Evolutionary conservation across 1,140 invertebrate genomes (phyloP).

Genomic region (Cyclina sinensis): DNA sequence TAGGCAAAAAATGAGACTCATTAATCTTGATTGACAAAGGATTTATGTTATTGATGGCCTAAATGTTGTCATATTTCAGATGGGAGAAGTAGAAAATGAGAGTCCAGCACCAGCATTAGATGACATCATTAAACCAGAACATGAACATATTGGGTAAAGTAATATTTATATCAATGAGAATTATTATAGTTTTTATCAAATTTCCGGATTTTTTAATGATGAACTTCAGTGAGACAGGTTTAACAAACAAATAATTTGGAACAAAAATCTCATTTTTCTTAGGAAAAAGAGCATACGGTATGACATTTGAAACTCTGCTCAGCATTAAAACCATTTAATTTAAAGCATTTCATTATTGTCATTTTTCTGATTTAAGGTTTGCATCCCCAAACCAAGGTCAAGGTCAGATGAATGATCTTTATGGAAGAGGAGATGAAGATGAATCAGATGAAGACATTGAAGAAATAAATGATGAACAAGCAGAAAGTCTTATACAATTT

Average conservation of each 20-base stretch:
- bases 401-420: not conserved
- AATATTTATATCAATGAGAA: not conserved
- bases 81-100: slow-evolving; percentile 64
- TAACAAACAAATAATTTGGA: no score
- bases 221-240: no score
- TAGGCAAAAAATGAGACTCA: not conserved
- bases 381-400: slow-evolving; percentile 1
- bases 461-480: slow-evolving; percentile 53
- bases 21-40: not conserved
- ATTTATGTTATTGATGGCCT: not conserved
- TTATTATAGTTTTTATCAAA: no score
- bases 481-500: not conserved
- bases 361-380: slow-evolving; percentile 38
- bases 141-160: slow-evolving; percentile 27
- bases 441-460: slow-evolving; percentile 58
- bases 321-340: no score
- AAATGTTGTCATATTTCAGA: slow-evolving; percentile 7
- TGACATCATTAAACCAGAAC: slow-evolving; percentile 12
- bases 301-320: no score
- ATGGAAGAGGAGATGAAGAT: not conserved
- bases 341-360: no score
- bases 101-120: slow-evolving; percentile 36
- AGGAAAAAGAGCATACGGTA: no score
- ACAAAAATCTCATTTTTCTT: no score
- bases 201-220: no score